Base-by-base conservation (phyloP, 2,113 vertebrate genomes). In the Eurystomus gularis region DNA sequence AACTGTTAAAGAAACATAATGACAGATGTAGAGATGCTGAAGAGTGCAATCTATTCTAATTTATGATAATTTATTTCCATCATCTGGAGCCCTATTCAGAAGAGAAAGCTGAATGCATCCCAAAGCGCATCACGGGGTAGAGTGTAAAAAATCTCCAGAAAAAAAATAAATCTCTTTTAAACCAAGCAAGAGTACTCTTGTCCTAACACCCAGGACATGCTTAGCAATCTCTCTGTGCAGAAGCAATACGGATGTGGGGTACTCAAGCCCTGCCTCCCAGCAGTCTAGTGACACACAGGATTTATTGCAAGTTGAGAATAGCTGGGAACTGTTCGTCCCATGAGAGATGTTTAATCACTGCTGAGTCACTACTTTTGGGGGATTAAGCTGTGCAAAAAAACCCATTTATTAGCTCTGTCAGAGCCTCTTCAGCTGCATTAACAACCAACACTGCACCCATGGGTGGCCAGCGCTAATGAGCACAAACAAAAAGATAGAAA, bases 41-140 rank as follows among this genome's bases (percentile, higher is more conserved):
- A 95, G 96, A 96, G 95, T 96, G 96, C 95, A 96, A 97, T 97
- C 95, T 96, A 94, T 97, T 97, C 96, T 97, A 97, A 97, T 97
- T 96, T 97, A 97, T 97, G 96, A 93, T 97, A 97, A 97, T 97
- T 97, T 97, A 96, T 97, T 97, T 95, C 96, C 91, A 97, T 97
- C 95, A 97, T 96, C 96, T 96, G 96, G 93, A 97, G 93, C 60
- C 89, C 94, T 97, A 96, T 97, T 97, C 95, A 97, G 93, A 94
- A 94, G 88, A 31, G 95, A 96, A 96, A 94, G 93, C 94, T 96
- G 96, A 97, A 96, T 76, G 91, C 94, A 96, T 96, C 96, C 96
- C 95, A 91, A 96, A 96, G 93, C 44, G 20, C 96, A 95, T 92
- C 92, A 96, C 46, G 40, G 90, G 95, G 71, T 80, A 70, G 89